Base-by-base conservation (phyloP, 1,140 invertebrate genomes). In the Papilio machaon region DNA sequence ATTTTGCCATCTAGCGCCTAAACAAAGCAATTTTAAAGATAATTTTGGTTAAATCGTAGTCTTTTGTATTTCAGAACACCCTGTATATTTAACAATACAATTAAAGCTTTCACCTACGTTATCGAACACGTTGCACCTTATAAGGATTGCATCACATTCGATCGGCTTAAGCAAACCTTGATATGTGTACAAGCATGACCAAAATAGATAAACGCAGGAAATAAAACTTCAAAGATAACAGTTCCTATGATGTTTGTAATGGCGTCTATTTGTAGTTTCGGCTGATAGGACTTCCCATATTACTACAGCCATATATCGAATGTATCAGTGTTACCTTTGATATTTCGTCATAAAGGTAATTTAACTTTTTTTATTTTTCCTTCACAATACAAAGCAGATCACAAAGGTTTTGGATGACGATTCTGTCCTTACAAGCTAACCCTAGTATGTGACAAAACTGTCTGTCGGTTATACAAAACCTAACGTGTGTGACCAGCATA, bases 151-250 rank as follows among this genome's bases (percentile, higher is more conserved):
- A 79, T 84, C 81, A 77, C 83, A 81, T 75, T 77, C 58, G 77
- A 79, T 79, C 54, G 76, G 23, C 23, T 30, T 60, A 78, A 60
- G 76, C 76, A 64, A 79, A 81, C 74, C 11, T 70, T 60, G 81
- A 82, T 82, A 74, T 43, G 52, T 81, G 79, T 81, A 60, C 60
- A 79, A 76, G 82, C 84, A 82, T 83, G 85, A 80, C 84, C 84
- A 81, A 87, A 86, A 83, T 73, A 87, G 87, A 91, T 88, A 88
- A 89, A 81, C 82, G 83, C 88, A 92, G 91, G 92, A 92, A 92
- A 91, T 93, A 92, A 92, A 93, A 91, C 91, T 87, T 93, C 91
- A 92, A 90, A 92, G 90, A 91, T 91, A 90, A 91, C 85, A 73
- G 38, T 9, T 64, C 17, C 49, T 60, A 43, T 35, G 30, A 82